phyloP scores from a whole-genome alignment of 2,113 vertebrate genomes.

The Burhinus oedicnemus region DNA sequence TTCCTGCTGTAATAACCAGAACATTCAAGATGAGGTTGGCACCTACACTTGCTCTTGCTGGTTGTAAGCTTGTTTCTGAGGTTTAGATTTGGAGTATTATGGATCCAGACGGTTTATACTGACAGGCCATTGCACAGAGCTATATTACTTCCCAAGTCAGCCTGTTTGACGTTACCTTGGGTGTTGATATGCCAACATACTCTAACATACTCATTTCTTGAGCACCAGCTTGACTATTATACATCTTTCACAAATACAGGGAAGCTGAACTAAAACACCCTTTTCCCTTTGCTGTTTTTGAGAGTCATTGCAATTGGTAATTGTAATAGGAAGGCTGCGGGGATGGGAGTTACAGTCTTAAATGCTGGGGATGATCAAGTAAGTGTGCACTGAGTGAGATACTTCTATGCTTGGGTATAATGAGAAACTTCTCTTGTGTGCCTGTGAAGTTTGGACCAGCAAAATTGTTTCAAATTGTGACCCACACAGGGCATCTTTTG shows the following conservation, averaged over 20 bases:
- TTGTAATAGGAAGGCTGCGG: not conserved
- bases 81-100: not conserved
- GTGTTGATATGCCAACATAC: not conserved
- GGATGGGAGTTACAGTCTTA: not conserved
- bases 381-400: not conserved
- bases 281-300: not conserved
- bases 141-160: not conserved
- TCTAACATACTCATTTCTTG: not conserved
- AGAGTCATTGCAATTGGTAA: not conserved
- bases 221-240: not conserved
- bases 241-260: not conserved
- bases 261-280: not conserved
- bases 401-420: not conserved
- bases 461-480: not conserved
- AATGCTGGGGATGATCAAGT: not conserved
- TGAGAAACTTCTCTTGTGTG: not conserved
- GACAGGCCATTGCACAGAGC: not conserved
- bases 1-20: not conserved
- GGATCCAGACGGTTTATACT: not conserved
- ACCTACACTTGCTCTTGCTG: not conserved
- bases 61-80: not conserved
- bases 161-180: not conserved
- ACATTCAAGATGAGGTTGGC: not conserved
- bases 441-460: not conserved
- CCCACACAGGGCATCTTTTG: fast-evolving